Conservation (phyloP, 2,888 invertebrate genomes). For the Sepiola atlantica region DNA sequence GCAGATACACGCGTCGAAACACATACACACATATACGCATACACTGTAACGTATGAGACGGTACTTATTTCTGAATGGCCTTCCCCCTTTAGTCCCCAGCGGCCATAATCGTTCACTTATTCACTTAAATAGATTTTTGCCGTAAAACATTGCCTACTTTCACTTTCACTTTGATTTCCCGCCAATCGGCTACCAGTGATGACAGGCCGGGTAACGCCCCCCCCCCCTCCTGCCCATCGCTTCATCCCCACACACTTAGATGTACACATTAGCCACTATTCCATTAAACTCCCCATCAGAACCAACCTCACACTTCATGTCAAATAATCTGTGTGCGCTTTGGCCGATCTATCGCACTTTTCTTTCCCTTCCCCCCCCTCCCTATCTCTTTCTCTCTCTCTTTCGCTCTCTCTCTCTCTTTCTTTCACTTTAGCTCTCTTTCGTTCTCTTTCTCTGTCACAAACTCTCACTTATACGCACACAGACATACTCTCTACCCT, state of each 20-base stretch:
- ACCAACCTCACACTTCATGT: no score
- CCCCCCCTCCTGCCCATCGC: not conserved
- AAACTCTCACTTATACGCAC: no score
- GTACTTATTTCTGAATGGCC: no score
- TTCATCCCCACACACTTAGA: not conserved
- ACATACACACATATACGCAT: no score
- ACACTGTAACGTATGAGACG: no score
- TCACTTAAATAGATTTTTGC: conserved; percentile 32
- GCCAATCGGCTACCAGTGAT: not conserved
- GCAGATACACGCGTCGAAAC: no score
- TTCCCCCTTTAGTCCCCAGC: no score
- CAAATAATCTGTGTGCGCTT: no score
- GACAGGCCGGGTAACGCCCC: conserved; percentile 14
- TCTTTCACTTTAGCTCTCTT: not conserved
- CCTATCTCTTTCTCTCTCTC: not conserved
- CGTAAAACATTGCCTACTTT: conserved; percentile 32
- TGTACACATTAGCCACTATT: no score
- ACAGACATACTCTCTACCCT: no score
- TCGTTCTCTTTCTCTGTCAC: not conserved
- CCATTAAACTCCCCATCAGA: no score
- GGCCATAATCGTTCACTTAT: conserved; percentile 16
- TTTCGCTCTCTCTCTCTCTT: not conserved
- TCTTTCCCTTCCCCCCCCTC: not conserved
- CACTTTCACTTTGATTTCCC: not conserved
- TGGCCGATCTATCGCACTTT: not conserved